Evolutionary conservation across 2,797 vertebrate genomes (phyloP).

Genomic region (Xiphorhynchus erythropygius): DNA sequence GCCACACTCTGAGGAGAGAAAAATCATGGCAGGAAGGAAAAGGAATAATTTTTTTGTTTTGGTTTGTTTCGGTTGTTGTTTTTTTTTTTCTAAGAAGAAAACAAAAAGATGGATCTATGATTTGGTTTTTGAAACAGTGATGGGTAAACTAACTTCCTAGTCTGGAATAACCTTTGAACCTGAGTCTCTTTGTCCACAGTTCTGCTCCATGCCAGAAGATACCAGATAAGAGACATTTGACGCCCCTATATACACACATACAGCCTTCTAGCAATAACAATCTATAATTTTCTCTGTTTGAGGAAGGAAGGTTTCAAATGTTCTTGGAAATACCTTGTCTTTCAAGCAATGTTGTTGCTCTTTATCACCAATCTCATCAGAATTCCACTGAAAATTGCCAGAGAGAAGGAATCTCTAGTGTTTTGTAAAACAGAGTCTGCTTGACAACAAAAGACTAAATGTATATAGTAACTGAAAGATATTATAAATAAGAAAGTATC

Average conservation of each 20-base stretch:
- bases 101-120: neutral
- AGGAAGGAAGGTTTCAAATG: neutral
- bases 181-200: neutral
- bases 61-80: neutral
- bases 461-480: neutral
- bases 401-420: neutral
- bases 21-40: neutral
- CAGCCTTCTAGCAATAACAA: neutral
- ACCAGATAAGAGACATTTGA: neutral
- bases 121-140: neutral
- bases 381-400: neutral
- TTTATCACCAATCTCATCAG: neutral
- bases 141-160: neutral
- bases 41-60: neutral
- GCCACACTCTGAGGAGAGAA: too few species aligned
- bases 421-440: neutral
- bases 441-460: neutral
- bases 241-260: fast-evolving
- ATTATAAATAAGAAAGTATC: neutral
- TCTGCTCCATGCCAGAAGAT: neutral
- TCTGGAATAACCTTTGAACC: neutral
- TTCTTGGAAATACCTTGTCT: neutral
- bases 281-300: neutral
- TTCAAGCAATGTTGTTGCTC: neutral
- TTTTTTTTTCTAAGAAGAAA: neutral